Evolutionary conservation across 2,797 vertebrate species (phyloP).

Genomic region (Tenualosa ilisha): DNA sequence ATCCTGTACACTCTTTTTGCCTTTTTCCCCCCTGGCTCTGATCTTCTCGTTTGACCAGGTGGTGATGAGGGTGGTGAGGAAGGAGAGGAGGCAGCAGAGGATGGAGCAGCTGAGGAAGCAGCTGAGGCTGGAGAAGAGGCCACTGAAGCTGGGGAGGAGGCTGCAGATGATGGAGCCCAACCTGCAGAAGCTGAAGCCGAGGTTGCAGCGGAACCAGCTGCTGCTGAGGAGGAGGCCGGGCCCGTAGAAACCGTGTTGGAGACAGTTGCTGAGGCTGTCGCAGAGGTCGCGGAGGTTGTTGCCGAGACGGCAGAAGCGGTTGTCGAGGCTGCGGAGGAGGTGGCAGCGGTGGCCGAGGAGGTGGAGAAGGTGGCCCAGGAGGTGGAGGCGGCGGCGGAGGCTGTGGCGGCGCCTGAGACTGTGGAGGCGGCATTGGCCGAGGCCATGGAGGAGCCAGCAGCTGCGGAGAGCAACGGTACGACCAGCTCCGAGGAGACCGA

Average conservation of each 20-base stretch:
- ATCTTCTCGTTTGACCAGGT: neutral
- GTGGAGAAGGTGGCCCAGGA: slow-evolving; percentile 55
- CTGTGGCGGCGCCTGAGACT: slow-evolving; percentile 49
- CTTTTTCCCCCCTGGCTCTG: neutral
- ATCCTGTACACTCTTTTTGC: neutral
- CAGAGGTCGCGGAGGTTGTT: slow-evolving; percentile 43
- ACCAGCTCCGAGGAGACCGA: slow-evolving; percentile 59
- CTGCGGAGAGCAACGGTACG: slow-evolving; percentile 63
- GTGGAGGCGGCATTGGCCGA: slow-evolving; percentile 48
- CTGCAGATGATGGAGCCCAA: slow-evolving; percentile 19
- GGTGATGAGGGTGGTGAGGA: neutral
- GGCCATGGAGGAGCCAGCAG: slow-evolving; percentile 41
- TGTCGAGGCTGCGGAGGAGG: slow-evolving; percentile 56
- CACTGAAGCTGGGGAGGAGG: neutral
- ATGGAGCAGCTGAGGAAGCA: slow-evolving; percentile 27
- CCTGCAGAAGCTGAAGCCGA: slow-evolving; percentile 15
- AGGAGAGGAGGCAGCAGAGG: neutral
- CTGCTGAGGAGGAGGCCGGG: slow-evolving; percentile 8
- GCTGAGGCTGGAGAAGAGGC: neutral
- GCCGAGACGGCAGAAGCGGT: slow-evolving; percentile 58
- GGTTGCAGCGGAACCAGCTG: neutral
- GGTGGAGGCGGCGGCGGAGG: slow-evolving; percentile 58
- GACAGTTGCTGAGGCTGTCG: slow-evolving; percentile 43
- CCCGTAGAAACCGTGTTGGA: slow-evolving; percentile 42
- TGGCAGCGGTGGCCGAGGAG: slow-evolving; percentile 57